A percentile compares a stretch with the other conserved stretches of the same genome.
Evolutionary conservation across 2,113 vertebrate species (phyloP).

Genomic region (Chiloscyllium plagiosum): DNA sequence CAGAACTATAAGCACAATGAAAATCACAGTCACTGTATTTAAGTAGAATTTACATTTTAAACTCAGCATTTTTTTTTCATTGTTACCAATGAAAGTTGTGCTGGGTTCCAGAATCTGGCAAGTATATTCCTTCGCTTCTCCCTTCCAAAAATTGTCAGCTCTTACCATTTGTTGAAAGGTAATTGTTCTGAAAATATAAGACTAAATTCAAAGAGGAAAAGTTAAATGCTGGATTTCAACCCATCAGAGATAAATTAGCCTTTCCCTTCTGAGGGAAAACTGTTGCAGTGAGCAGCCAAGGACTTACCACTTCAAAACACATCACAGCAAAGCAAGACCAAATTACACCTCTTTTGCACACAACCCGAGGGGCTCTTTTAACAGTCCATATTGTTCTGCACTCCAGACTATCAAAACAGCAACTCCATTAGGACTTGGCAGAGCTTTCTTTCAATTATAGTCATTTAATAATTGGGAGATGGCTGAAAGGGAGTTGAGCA

Average conservation of each 20-base stretch:
- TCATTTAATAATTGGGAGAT: conserved; percentile 29
- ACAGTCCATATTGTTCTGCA: conserved; percentile 14
- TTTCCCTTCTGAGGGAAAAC: background rate
- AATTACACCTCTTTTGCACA: background rate
- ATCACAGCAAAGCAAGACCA: background rate
- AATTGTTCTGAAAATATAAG: background rate
- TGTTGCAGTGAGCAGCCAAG: background rate
- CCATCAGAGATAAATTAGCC: background rate
- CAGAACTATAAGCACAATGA: background rate
- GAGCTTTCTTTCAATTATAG: conserved; percentile 25
- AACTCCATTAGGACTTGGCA: conserved; percentile 20
- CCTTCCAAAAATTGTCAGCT: background rate
- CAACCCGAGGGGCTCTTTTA: conserved; percentile 1
- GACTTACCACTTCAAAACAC: background rate
- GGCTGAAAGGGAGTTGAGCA: background rate
- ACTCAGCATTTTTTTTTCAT: background rate
- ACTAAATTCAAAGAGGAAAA: background rate
- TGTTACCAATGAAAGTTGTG: background rate
- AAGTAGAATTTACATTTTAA: background rate
- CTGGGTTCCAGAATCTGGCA: background rate
- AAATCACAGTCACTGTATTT: background rate
- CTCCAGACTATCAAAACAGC: conserved; percentile 29
- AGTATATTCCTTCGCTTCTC: background rate
- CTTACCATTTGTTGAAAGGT: background rate
- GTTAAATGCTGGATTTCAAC: background rate